phyloP scores from a whole-genome alignment of 2,113 vertebrate species.

The Lutjanus erythropterus region DNA sequence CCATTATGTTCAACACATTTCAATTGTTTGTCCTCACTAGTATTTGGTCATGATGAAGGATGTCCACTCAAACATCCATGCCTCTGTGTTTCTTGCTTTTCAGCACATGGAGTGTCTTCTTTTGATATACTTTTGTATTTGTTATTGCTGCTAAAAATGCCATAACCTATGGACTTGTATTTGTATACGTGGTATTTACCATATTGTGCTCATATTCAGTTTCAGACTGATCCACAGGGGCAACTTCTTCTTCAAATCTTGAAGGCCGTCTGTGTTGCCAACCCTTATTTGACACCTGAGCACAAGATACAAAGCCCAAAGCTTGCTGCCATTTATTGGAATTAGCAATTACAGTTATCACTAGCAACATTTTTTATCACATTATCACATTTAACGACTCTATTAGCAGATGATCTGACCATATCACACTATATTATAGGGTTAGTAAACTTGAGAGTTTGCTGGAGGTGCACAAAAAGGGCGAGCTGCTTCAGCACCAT shows the following conservation, averaged over 20 bases:
- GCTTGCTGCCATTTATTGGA: slow-evolving; percentile 64
- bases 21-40: slow-evolving; percentile 32
- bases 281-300: slow-evolving; percentile 50
- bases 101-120: slow-evolving; percentile 67
- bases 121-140: slow-evolving; percentile 73
- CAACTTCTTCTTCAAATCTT: slow-evolving; percentile 18
- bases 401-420: slow-evolving; percentile 35
- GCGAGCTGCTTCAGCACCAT: slow-evolving; percentile 13
- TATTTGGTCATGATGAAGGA: slow-evolving; percentile 34
- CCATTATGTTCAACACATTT: slow-evolving; percentile 41
- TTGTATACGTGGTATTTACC: slow-evolving; percentile 46
- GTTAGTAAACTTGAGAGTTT: slow-evolving; percentile 8
- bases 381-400: slow-evolving; percentile 31
- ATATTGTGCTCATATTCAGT: slow-evolving; percentile 40
- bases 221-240: slow-evolving; percentile 40
- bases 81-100: slow-evolving; percentile 64
- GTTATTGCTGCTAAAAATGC: slow-evolving; percentile 80
- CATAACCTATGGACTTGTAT: slow-evolving; percentile 67
- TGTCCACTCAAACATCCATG: slow-evolving; percentile 20
- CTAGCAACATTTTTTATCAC: slow-evolving; percentile 31
- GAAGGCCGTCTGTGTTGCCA: slow-evolving; percentile 21
- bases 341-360: slow-evolving; percentile 46
- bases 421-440: slow-evolving; percentile 37
- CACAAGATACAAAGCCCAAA: slow-evolving; percentile 69
- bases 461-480: slow-evolving; percentile 29